Evolutionary conservation across 2,888 invertebrate genomes (phyloP).

Genomic region (Hermodice carunculata): DNA sequence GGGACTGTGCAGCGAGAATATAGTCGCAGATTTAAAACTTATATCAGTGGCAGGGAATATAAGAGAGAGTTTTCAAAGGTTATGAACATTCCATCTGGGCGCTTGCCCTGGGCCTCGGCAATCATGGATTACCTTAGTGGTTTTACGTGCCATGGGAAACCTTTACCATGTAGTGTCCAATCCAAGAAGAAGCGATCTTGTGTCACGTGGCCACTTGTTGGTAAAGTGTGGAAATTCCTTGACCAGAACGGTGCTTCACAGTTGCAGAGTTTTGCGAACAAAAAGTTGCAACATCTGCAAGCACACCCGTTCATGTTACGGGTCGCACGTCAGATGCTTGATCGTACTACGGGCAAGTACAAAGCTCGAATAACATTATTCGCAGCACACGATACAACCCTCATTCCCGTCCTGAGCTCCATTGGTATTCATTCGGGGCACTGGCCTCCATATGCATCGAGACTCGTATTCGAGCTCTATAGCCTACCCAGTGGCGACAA

Average conservation of each 20-base stretch:
- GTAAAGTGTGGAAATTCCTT: slow-evolving; percentile 13
- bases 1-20: slow-evolving; percentile 6
- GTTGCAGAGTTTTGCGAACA: slow-evolving; percentile 8
- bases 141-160: slow-evolving; percentile 6
- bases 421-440: slow-evolving; percentile 78
- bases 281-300: slow-evolving; percentile 12
- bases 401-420: slow-evolving; percentile 85
- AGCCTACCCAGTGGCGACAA: not conserved
- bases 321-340: slow-evolving; percentile 72
- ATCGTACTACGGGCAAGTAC: slow-evolving; percentile 7
- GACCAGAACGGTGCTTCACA: slow-evolving; percentile 4
- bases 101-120: slow-evolving; percentile 14
- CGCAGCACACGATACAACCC: slow-evolving; percentile 92
- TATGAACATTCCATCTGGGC: not conserved
- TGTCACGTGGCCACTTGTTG: slow-evolving; percentile 1
- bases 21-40: slow-evolving; percentile 5
- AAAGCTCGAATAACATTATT: slow-evolving; percentile 82
- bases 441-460: slow-evolving; percentile 86
- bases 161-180: slow-evolving; percentile 8
- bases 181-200: not conserved
- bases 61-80: slow-evolving; percentile 6
- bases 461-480: slow-evolving; percentile 86
- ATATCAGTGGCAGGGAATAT: not conserved
- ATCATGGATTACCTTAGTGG: slow-evolving; percentile 10
- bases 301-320: slow-evolving; percentile 88